Evolutionary conservation across 2,113 vertebrate species (phyloP).

Genomic region (Riparia riparia): DNA sequence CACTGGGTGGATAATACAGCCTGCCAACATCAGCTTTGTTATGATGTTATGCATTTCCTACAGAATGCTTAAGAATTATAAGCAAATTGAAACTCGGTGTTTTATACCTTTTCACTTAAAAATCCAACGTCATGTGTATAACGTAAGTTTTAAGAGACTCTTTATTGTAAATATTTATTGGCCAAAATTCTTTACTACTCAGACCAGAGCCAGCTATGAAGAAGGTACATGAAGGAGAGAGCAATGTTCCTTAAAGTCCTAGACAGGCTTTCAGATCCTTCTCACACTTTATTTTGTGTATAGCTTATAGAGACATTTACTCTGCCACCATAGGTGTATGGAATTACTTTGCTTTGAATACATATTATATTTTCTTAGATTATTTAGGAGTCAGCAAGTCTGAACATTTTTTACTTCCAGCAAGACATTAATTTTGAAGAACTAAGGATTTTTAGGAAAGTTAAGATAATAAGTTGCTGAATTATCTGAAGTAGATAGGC

Average conservation of each 20-base stretch:
- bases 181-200: background rate
- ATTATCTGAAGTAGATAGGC: too few species aligned
- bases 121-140: background rate
- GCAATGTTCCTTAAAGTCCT: background rate
- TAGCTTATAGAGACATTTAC: background rate
- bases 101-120: background rate
- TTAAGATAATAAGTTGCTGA: too few species aligned
- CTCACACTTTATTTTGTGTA: background rate
- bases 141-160: background rate
- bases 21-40: background rate
- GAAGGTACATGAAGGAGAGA: background rate
- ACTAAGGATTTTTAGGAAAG: too few species aligned
- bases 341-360: background rate
- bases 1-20: too few species aligned
- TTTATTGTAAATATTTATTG: background rate
- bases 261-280: background rate
- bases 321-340: background rate
- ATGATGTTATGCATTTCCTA: background rate
- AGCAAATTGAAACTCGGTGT: background rate
- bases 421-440: too few species aligned
- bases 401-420: background rate
- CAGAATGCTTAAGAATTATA: background rate
- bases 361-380: background rate
- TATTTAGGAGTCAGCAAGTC: background rate
- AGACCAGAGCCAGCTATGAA: background rate